These are phyloP conservation scores for Unio pictorum DNA, from an alignment of 2,888 invertebrate species.

Conservation along the genomic window DNA sequence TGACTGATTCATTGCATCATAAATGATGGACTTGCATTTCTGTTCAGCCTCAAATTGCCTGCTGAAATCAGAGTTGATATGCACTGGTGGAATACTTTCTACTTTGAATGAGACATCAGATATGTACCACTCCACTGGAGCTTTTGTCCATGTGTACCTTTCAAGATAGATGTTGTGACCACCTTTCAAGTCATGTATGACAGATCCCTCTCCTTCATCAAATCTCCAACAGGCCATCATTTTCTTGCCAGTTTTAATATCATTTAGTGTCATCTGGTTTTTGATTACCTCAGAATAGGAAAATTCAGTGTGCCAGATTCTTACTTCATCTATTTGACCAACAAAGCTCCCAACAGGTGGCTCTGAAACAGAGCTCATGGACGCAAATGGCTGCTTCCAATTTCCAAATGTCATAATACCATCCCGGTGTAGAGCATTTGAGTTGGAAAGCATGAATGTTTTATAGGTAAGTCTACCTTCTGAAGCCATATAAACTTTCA, in stretches of 20 bases:
- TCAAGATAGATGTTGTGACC: slow-evolving; percentile 18
- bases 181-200: slow-evolving; percentile 14
- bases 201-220: slow-evolving; percentile 32
- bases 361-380: background rate
- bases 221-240: slow-evolving; percentile 34
- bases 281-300: slow-evolving; percentile 15
- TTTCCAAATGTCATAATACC: slow-evolving; percentile 19
- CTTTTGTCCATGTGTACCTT: slow-evolving; percentile 12
- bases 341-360: slow-evolving; percentile 3
- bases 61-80: slow-evolving; percentile 10
- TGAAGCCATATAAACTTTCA: slow-evolving; percentile 8
- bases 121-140: slow-evolving; percentile 20
- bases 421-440: background rate
- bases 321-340: slow-evolving; percentile 40
- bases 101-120: slow-evolving; percentile 14
- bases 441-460: background rate
- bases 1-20: slow-evolving; percentile 7
- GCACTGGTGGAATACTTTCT: slow-evolving; percentile 10
- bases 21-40: slow-evolving; percentile 15
- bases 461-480: background rate
- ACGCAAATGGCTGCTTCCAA: slow-evolving; percentile 8
- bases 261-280: slow-evolving; percentile 4
- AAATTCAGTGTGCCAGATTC: slow-evolving; percentile 24
- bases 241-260: background rate
- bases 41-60: slow-evolving; percentile 12